phyloP scores from a whole-genome alignment of 2,797 vertebrate species.

The Macroramphosus scolopax region DNA sequence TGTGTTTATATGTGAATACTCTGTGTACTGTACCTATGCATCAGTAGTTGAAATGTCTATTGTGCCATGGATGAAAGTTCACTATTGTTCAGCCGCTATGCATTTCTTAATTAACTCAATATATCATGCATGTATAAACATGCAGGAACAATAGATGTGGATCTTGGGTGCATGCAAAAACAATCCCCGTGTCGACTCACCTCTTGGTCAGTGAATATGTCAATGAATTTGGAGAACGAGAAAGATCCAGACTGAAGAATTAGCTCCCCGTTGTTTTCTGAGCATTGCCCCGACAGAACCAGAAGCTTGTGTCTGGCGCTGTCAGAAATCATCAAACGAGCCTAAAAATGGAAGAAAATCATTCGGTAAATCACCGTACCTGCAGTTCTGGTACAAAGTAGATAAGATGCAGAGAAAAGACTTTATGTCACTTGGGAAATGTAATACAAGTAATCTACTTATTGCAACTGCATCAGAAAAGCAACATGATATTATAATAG shows the following conservation, averaged over 20 bases:
- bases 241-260: conserved; percentile 97
- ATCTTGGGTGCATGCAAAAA: not conserved
- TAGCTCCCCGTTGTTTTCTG: conserved; percentile 93
- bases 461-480: not conserved
- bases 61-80: not conserved
- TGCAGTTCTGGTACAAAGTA: not conserved
- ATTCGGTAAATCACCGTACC: not conserved
- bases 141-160: too few species aligned
- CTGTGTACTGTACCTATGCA: not conserved
- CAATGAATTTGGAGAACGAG: conserved; percentile 96
- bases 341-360: conserved; percentile 67
- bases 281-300: conserved; percentile 92
- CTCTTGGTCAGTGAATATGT: conserved; percentile 98
- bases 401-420: not conserved
- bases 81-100: not conserved
- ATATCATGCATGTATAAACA: not conserved
- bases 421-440: not conserved
- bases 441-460: not conserved
- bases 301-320: conserved; percentile 93
- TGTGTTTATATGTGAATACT: not conserved
- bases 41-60: not conserved
- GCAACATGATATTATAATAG: not conserved
- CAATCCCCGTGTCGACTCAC: conserved; percentile 65
- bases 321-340: conserved; percentile 94
- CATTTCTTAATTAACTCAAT: not conserved